Percentiles rank a stretch among this genome's conserved stretches.
Conservation (phyloP, 2,113 vertebrate species). For the Bagarius yarrelli region DNA sequence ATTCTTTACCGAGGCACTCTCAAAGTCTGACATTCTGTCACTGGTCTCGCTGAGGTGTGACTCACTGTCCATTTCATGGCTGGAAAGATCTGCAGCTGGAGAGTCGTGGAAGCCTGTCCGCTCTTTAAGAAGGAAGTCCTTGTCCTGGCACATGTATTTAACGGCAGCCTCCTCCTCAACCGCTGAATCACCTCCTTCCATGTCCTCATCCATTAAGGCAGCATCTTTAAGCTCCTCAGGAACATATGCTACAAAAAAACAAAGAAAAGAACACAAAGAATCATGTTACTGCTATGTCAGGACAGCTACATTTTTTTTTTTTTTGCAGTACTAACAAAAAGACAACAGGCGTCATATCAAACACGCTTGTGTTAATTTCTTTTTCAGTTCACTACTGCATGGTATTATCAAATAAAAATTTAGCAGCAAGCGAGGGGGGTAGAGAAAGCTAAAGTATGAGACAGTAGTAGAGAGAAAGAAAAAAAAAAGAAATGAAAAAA, state of each 20-base stretch:
- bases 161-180: constrained; percentile 86
- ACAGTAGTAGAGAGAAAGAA: constrained; percentile 57
- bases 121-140: constrained; percentile 82
- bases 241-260: constrained; percentile 83
- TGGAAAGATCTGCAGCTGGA: constrained; percentile 89
- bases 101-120: constrained; percentile 87
- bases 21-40: constrained; percentile 95
- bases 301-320: too few relatives aligned
- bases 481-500: constrained; percentile 60
- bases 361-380: constrained; percentile 58
- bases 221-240: constrained; percentile 94
- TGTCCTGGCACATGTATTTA: constrained; percentile 88
- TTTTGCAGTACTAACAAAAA: constrained; percentile 40
- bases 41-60: constrained; percentile 97
- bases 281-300: constrained; percentile 38
- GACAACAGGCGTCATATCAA: constrained; percentile 52
- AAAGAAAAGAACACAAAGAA: constrained; percentile 50
- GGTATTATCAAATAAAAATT: constrained; percentile 64
- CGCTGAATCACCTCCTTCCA: constrained; percentile 81
- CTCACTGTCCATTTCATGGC: constrained; percentile 97
- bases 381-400: constrained; percentile 55
- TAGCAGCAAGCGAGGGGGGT: constrained; percentile 46
- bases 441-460: constrained; percentile 47
- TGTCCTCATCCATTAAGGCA: constrained; percentile 85
- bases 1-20: constrained; percentile 89